Evolutionary conservation across 2,113 vertebrate species (phyloP), one percentile per base, ranked within the genome.

Genomic region (mouse (Mus musculus)): DNA sequence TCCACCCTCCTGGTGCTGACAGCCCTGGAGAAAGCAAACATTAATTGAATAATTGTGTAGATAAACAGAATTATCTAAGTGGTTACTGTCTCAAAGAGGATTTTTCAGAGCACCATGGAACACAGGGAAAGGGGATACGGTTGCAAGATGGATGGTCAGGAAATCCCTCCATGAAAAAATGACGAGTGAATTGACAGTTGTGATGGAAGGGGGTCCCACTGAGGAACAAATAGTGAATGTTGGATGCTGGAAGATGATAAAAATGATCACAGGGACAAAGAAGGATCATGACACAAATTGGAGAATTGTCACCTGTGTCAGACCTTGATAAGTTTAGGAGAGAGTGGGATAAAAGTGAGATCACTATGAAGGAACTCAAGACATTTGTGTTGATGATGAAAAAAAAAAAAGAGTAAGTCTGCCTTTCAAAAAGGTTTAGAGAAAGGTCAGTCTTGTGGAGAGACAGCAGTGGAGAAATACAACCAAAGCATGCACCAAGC

Each of bases 351-450:
- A 73, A 80, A 54, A 49, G 80, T 59, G 65, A 91, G 90, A 89
- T 17, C 42, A 22, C 12, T 52, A 28, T 33, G n/a, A 46, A 91
- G 49, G n/a, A 59, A 84, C 7, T 69, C 5, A 91, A 91, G 10
- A 95, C 46, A 12, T 39, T 30, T 69, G 63, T 63, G 39, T n/a
- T 63, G 63, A 76, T 52, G 52, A 89, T 33, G 52, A 92, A 54
- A 54, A 54, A 93, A 42, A 75, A 82, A 49, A 89, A 69, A 52
- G 73, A 61, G 28, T 14, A 90, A 17, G 36, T 73, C 36, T 91
- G 65, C 61, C 17, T 88, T 94, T 92, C 80, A 71, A 49, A 59
- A 90, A 90, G 54, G 42, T 87, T 92, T 90, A 92, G 89, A 49
- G 65, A 90, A 92, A 56, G 36, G 49, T 39, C 75, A 71, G 61